Evolutionary conservation across 2,113 vertebrate genomes (phyloP).

Genomic region (Candoia aspera): DNA sequence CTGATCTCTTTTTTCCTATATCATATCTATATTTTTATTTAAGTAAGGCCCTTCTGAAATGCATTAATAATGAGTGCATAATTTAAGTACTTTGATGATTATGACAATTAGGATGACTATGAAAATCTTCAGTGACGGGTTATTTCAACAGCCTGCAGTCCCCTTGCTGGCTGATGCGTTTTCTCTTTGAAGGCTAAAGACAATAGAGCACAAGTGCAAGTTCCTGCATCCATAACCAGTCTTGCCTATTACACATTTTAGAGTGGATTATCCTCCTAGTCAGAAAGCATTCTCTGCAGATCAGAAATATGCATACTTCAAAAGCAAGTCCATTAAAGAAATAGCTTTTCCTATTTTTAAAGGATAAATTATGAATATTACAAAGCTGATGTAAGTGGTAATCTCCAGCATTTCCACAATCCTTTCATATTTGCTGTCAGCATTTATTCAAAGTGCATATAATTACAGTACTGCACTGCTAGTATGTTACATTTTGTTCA

Average conservation of each 20-base stretch:
- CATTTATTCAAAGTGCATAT: slow-evolving; percentile 14
- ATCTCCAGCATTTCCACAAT: not conserved
- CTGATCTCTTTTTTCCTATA: not conserved
- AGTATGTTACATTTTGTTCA: slow-evolving; percentile 12
- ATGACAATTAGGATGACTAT: not conserved
- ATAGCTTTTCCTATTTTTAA: slow-evolving; percentile 1
- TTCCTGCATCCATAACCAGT: not conserved
- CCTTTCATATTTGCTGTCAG: not conserved
- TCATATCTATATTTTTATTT: not conserved
- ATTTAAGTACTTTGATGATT: not conserved
- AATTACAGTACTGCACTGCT: slow-evolving; percentile 42
- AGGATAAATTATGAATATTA: not conserved
- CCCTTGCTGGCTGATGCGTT: not conserved
- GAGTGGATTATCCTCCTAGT: not conserved
- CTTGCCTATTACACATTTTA: not conserved
- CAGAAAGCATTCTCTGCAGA: not conserved
- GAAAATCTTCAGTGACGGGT: not conserved
- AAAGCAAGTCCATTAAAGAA: slow-evolving; percentile 4
- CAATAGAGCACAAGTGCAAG: not conserved
- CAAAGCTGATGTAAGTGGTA: not conserved
- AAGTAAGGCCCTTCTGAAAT: not conserved
- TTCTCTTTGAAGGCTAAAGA: not conserved
- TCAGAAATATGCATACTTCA: not conserved
- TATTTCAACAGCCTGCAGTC: not conserved
- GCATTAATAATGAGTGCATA: not conserved